Percentiles rank a stretch among this genome's conserved stretches.
These are phyloP conservation scores for Tipula lateralis DNA, from an alignment of 2,888 invertebrate genomes.

Conservation along the genomic window DNA sequence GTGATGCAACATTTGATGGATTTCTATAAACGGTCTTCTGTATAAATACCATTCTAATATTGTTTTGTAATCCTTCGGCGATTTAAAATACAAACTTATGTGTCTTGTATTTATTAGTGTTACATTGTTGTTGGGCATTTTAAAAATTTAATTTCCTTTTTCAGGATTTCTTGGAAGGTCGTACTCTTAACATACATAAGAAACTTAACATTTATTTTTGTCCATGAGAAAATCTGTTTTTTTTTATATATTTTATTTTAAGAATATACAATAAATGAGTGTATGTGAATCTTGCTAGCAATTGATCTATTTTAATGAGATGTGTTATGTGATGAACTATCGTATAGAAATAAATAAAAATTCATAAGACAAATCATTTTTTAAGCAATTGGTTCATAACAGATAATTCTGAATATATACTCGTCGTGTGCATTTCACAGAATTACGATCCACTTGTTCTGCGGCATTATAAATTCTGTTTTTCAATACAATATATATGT, in stretches of 20 bases:
- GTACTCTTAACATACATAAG: neutral
- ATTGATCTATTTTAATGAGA: neutral
- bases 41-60: neutral
- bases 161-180: conserved; percentile 19
- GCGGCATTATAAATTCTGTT: neutral
- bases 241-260: neutral
- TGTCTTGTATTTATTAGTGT: neutral
- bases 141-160: neutral
- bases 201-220: neutral
- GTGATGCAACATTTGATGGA: too few relatives aligned
- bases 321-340: neutral
- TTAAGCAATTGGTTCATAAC: neutral
- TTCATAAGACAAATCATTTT: neutral
- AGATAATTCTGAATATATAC: too few relatives aligned
- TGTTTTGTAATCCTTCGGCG: neutral
- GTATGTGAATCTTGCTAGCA: neutral
- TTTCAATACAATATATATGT: too few relatives aligned
- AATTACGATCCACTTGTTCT: neutral
- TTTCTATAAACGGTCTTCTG: too few relatives aligned
- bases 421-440: neutral
- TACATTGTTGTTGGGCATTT: neutral
- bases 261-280: neutral
- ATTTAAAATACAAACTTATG: neutral
- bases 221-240: neutral
- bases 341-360: too few relatives aligned